Base-by-base conservation (phyloP, 1,140 invertebrate genomes). In the Adelges cooleyi region DNA sequence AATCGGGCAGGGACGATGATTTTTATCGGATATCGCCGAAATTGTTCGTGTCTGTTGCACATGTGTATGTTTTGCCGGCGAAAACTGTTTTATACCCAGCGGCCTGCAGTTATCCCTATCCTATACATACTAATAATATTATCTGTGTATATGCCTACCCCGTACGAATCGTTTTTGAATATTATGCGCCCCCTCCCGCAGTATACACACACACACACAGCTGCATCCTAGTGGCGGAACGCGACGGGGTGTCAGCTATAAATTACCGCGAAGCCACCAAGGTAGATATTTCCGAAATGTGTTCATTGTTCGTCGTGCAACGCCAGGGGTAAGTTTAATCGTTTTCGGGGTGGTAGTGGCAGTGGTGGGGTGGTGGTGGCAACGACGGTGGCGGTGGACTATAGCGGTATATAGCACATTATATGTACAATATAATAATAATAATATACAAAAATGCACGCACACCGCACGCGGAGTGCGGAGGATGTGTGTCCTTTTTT, bases 281-380 rank as follows among this genome's bases (percentile, higher is more conserved):
- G 54, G 54, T 59, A 59, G 54, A 59, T 44, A 11, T 59, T 25
- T 59, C 54, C 54, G 40, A 59, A 59, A 59, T 38, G 54, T 44
- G 54, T 59, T 59, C 54, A 59, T 59, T 59, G 54, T 59, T 59
- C 17, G 54, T 29, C 38, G 8, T 11, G 22, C 15, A 13, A 17
- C 25, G 25, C 8, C 10, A 13, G 53, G 52, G 54, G 54, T 59
- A 59, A 10, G 54, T 59, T 59, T 59, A 59, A 59, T 59, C 54
- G 54, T 59, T 59, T 33, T 59, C 13, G 54, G 54, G 36, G 53
- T 56, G 53, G 53, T 53, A 36, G 23, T 42, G 10, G 53, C 23
- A 56, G 52, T 36, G 5, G 17, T 17, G 2, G 46, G 20, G 2
- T 10, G 10, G 22, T 22, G 38, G 9, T 18, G 11, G 13, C 15